Evolutionary conservation across 2,113 vertebrate genomes (phyloP), one percentile per base, ranked within the genome.

Genomic region (Dicentrarchus labrax): DNA sequence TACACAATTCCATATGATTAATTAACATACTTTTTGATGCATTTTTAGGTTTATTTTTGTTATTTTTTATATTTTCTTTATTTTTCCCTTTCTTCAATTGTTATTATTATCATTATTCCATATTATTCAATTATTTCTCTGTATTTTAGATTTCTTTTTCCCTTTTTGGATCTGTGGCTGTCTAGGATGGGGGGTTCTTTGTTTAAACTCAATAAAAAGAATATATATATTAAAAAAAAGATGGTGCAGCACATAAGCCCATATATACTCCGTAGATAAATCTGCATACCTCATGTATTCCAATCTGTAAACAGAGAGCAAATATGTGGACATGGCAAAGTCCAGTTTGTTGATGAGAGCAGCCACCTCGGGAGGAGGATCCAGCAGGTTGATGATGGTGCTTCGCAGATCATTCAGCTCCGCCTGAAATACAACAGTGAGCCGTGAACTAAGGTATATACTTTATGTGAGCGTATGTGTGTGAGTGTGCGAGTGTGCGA

Each of bases 301-400:
- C 21, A 99, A 93, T n/a, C 98, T 96, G 81, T 99, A 99, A 4
- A 99, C 98, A 8, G 98, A 99, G 45, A 99, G 96, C 67, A 99
- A 90, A 65, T 99, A 99, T 6, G 98, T 99, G 48, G 98, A 99
- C 98, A 99, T 99, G 85, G 98, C 98, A 7, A 99, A 99, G 93
- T 99, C 98, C 94, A 99, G 89, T 76, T 99, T 99, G 95, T 97
- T 98, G 93, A 99, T 98, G 89, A 98, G 92, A 0, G 97, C 97
- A 0, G 96, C 95, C 39, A 99, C 98, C 80, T 99, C 98, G 0
- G 98, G 98, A 48, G 97, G 96, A 12, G 98, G 98, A 86, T 99
- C 98, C 92, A 99, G 93, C 76, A 99, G 94, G 90, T 99, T 99
- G 91, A 97, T 97, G 85, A 99, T 98, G 90, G 98, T 99, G 89